Base-by-base conservation (phyloP, 2,113 vertebrate species). In the Ellobius talpinus region DNA sequence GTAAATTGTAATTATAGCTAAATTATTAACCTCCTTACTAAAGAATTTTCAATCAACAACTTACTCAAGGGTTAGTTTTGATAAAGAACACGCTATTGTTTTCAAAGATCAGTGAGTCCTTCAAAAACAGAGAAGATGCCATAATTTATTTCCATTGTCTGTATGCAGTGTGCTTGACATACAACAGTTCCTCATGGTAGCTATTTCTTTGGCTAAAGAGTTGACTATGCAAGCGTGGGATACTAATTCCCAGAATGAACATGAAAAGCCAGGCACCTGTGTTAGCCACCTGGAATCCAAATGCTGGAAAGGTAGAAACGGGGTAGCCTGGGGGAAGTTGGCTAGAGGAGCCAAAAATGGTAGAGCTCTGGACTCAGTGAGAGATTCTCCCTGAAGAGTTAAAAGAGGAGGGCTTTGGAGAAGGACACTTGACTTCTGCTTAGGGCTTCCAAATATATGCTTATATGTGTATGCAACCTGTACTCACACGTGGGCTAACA, bases 11-110 rank as follows among this genome's bases (percentile, higher is more conserved):
- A 85, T 42, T 45, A 76, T 1, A 94, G 23, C 50, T 5, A 72
- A 94, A 52, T 65, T 94, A 45, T 70, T 72, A 81, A 82, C 7
- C 36, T 79, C 58, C 58, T 21, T 19, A 58, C 19, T 58, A 58
- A 58, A 58, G 7, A 86, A 76, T 84, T 72, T 73, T 42, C 45
- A 90, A 42, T 95, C 58, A 89, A 39, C 7, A 58, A 12, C 77
- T 95, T 87, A 9, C 36, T 74, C 26, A 68, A 76, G 88, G 61
- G 61, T 91, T 68, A 87, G 7, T 86, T 70, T 91, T 81, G 29
- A 89, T 66, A 91, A 89, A 24, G 52, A 72, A 11, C 12, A 0
- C 63, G 61, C 2, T 39, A 33, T 42, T 33, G 45, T 26, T 29
- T 95, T 82, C 4, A 95, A 58, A 81, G 26, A 91, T 9, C 24